Conservation (phyloP, 2,888 invertebrate genomes). For the Ophion obscuratus region DNA sequence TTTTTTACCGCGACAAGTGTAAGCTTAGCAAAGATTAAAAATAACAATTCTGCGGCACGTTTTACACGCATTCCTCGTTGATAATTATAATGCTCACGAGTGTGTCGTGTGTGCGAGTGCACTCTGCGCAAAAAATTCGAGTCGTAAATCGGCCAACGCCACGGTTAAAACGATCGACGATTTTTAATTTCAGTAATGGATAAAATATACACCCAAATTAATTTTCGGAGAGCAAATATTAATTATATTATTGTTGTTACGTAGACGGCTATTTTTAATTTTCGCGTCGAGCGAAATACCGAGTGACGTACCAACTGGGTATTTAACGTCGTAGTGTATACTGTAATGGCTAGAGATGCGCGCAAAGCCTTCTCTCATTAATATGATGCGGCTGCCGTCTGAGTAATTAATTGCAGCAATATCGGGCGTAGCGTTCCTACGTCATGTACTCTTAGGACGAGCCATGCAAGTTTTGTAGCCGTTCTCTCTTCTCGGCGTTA, state of each 20-base stretch:
- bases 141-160: background rate
- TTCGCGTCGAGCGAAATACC: too few relatives aligned
- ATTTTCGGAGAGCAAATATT: too few relatives aligned
- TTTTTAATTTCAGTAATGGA: too few relatives aligned
- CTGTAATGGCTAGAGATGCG: background rate
- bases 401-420: conserved; percentile 63
- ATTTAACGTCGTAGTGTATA: too few relatives aligned
- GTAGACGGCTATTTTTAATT: too few relatives aligned
- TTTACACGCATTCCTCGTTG: conserved; percentile 52
- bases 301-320: too few relatives aligned
- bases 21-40: conserved; percentile 24
- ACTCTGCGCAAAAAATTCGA: background rate
- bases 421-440: conserved; percentile 45
- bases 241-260: too few relatives aligned
- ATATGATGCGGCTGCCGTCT: conserved; percentile 36
- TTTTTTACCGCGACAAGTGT: background rate
- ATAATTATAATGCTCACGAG: conserved; percentile 31
- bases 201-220: too few relatives aligned
- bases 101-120: background rate
- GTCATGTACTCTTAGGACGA: conserved; percentile 26
- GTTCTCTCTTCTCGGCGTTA: conserved; percentile 16
- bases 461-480: conserved; percentile 39
- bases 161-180: too few relatives aligned
- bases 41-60: conserved; percentile 59
- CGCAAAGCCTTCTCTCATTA: conserved; percentile 49